Percentiles rank a stretch among this genome's conserved stretches.
Conservation (phyloP, 2,113 vertebrate species). For the Coregonus clupeaformis region DNA sequence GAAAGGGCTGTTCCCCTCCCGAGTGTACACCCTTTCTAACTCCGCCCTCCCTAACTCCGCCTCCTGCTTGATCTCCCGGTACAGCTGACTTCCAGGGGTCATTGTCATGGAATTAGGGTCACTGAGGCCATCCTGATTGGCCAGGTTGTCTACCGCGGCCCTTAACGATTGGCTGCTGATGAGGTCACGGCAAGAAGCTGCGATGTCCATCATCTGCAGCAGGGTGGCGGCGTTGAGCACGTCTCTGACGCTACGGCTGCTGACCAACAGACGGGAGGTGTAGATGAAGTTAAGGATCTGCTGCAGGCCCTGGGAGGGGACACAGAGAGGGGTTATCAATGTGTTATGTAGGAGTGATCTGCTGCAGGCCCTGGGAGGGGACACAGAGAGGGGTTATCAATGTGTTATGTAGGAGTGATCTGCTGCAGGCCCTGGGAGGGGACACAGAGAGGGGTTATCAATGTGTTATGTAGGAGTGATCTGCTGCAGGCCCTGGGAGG, state of each 20-base stretch:
- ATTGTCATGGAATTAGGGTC: constrained; percentile 21
- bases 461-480: no score
- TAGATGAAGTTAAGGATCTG: constrained; percentile 97
- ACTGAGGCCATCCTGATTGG: constrained; percentile 63
- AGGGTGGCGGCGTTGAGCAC: constrained; percentile 86
- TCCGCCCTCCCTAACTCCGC: constrained; percentile 71
- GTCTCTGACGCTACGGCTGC: constrained; percentile 84
- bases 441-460: constrained; percentile 51
- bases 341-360: no score
- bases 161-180: constrained; percentile 83
- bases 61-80: constrained; percentile 92
- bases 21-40: constrained; percentile 69
- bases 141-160: constrained; percentile 72
- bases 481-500: constrained; percentile 83
- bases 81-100: constrained; percentile 67
- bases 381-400: no score
- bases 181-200: constrained; percentile 88
- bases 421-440: constrained; percentile 82
- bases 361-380: constrained; percentile 80
- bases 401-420: constrained; percentile 52
- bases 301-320: constrained; percentile 78
- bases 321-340: constrained; percentile 51
- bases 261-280: constrained; percentile 92
- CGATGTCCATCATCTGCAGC: constrained; percentile 92
- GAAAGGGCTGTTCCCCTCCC: constrained; percentile 83